Base-by-base conservation (phyloP, 2,113 vertebrate genomes). In the Parotia lawesii region DNA sequence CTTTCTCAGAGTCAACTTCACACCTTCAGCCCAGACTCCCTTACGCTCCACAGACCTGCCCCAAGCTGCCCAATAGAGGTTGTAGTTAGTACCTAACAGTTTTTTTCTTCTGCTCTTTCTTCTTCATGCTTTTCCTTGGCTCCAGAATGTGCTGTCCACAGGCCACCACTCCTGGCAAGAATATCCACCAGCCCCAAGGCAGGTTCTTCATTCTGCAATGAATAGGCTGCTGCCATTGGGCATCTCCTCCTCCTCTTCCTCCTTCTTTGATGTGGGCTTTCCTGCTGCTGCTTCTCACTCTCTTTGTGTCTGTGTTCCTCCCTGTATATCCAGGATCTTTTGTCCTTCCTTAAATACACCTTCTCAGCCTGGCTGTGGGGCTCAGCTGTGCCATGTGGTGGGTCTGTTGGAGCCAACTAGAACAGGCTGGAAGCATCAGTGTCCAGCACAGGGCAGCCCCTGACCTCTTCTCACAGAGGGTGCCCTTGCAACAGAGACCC, bases 41-140 rank as follows among this genome's bases (percentile, higher is more conserved):
- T 29, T 38, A 40, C 8, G 3, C 5, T 54, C 6, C 31, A 58
- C 7, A 72, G 10, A 50, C 22, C 6, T 45, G 27, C 20, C n/a
- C 15, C 48, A 62, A 67, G 13, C 13, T 62, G 17, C 2, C 1
- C 29, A 35, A 44, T 18, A 44, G 10, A 73, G 3, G 6, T 33
- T 54, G 44, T 21, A 67, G 33, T 31, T 54, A 47, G 50, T 8
- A n/a, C 4, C 0, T 42, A n/a, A 42, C 0, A 0, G 8, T 15
- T 66, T 71, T 40, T 40, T 66, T 13, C 12, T 64, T 62, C 24
- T 7, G 1, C 3, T 67, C 27, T 31, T 66, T 48, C 35, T 47
- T 72, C 27, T 24, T 58, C 35, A 23, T 3, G 2, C 10, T n/a
- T 70, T 81, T 65, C 8, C 48, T 64, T 9, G 8, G 40, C 19